These are phyloP conservation scores for Nipponia nippon DNA, from an alignment of 2,113 vertebrate species.

Conservation along the genomic window DNA sequence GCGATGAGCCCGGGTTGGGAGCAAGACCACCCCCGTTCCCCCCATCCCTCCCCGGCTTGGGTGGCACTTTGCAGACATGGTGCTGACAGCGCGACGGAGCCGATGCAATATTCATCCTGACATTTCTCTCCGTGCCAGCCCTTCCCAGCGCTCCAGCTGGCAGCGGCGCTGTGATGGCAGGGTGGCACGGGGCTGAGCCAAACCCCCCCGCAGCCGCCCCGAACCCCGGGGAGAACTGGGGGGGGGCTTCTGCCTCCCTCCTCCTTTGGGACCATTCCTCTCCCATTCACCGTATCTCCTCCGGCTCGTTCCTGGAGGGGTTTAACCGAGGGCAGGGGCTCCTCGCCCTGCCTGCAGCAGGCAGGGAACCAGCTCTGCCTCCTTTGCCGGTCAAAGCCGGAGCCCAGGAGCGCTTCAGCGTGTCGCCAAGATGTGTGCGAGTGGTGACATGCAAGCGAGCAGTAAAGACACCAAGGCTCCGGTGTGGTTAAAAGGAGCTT, in stretches of 20 bases:
- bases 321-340: not conserved
- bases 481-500: accelerated
- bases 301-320: accelerated
- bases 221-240: accelerated
- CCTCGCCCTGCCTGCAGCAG: not conserved
- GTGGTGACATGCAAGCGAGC: not conserved
- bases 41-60: accelerated
- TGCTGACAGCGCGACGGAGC: not conserved
- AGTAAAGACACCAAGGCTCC: no score
- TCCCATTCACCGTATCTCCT: accelerated
- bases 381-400: accelerated
- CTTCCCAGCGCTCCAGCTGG: not conserved
- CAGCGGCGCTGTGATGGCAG: not conserved
- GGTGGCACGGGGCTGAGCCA: not conserved
- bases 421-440: accelerated
- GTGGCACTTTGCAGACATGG: not conserved
- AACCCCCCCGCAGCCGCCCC: accelerated
- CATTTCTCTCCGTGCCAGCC: not conserved
- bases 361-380: not conserved
- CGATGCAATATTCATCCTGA: not conserved
- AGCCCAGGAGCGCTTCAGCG: not conserved
- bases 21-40: not conserved
- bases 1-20: accelerated
- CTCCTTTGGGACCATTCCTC: not conserved
- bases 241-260: not conserved